Evolutionary conservation across 2,888 invertebrate genomes (phyloP), one percentile per base, ranked within the genome.

Genomic region (Scaptomyza flava): DNA sequence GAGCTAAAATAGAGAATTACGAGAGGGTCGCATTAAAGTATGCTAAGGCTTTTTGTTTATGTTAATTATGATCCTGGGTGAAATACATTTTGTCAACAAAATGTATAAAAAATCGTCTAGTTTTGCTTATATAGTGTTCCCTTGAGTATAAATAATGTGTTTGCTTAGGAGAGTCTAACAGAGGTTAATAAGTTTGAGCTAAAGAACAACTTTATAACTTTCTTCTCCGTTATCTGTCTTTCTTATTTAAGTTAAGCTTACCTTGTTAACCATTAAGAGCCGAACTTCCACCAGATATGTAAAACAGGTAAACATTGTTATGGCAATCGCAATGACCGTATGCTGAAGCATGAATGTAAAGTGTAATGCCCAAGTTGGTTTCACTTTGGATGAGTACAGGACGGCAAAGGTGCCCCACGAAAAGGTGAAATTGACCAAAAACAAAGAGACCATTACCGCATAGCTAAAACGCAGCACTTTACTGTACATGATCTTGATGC

Each of bases 271-370:
- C 91, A 91, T 91, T 12, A 69, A 75, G n/a, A 89, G 76, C 0
- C 91, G 87, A 83, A 89, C 81, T 67, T 91, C 87, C 53, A 91
- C 75, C 48, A 89, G 68, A 59, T 89, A 88, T 0, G 83, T 83
- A 42, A 89, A 77, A 50, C 91, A 90, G n/a, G 66, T 66, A 61
- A 87, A 91, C 58, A 88, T 65, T 3, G 86, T 58, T 4, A 91
- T 78, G 27, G 89, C 89, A 4, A 89, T 76, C 1, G 89, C 75
- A 12, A 92, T 83, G 3, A 91, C 89, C 2, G 91, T 78, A 34
- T 92, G 91, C 60, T 92, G 92, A 33, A 91, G 52, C 34, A 91
- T 72, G 48, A 92, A 92, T 0, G 91, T 90, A 17, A 91, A 77
- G 36, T 91, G 89, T 61, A 91, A 62, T 0, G 89, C 79, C 52